These are phyloP conservation scores for Charina bottae DNA, from an alignment of 2,113 vertebrate genomes.

Conservation along the genomic window DNA sequence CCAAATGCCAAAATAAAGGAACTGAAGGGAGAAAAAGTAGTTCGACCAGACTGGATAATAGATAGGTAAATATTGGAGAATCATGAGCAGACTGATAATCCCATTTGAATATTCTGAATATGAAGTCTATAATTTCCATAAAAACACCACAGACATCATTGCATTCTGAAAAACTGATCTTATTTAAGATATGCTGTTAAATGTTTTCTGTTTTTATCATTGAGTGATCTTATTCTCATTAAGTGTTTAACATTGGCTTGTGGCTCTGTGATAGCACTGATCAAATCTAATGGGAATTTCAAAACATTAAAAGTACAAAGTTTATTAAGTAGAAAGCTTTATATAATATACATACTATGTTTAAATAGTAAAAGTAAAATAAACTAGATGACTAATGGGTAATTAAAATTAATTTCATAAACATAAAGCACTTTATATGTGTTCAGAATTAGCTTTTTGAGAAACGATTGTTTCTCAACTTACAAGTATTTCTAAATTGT, in stretches of 20 bases:
- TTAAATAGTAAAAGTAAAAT: neutral
- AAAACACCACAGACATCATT: neutral
- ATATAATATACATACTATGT: neutral
- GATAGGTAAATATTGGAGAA: conserved; percentile 82
- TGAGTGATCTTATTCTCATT: neutral
- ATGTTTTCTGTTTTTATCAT: neutral
- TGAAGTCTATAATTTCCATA: neutral
- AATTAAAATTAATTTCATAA: conserved; percentile 1
- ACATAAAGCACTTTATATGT: neutral
- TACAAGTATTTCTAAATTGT: neutral
- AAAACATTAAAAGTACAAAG: neutral
- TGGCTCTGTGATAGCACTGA: neutral
- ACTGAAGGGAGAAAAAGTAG: conserved; percentile 91
- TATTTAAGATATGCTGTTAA: neutral
- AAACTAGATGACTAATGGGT: neutral
- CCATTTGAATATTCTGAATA: neutral
- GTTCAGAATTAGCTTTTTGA: neutral
- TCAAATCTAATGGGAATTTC: neutral
- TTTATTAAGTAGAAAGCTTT: neutral
- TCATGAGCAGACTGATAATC: neutral
- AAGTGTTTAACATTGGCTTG: neutral
- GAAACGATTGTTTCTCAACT: neutral
- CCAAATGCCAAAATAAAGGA: conserved; percentile 94
- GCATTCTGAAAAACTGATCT: neutral
- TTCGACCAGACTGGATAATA: conserved; percentile 93